Base-by-base conservation (phyloP, 1,140 invertebrate species). In the Pogonomyrmex californicus region DNA sequence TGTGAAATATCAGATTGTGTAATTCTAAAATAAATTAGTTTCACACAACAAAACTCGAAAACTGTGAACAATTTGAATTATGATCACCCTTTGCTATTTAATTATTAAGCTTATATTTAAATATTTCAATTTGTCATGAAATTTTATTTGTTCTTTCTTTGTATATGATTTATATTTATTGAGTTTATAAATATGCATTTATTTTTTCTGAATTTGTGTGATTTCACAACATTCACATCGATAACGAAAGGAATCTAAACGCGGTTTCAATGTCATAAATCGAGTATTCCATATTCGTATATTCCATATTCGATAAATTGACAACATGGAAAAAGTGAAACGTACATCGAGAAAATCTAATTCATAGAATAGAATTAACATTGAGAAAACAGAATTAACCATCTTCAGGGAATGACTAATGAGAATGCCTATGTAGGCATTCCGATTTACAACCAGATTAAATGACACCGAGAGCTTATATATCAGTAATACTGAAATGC, bases 401-500 rank as follows among this genome's bases (percentile, higher is more conserved):
- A 14, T 51, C 30, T 65, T 65, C 17, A 10, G 10, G n/a, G 49
- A 65, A 33, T 78, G 17, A 68, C 47, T 49, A 63, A 65, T 56
- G 41, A 23, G 5, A 65, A 47, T 78, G 51, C 14, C 36, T 30
- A 10, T 47, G 23, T 65, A 12, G 10, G 65, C 23, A 23, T 65
- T 65, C 30, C 58, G 76, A 41, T 65, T 78, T 65, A 47, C 17
- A 77, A 47, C 4, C 58, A 30, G 41, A 77, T 77, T 77, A 73
- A 73, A 73, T 56, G 70, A 54, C 70, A 73, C 49, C 23, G 33
- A 49, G 6, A 54, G 33, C 17, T 58, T 41, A 6, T 33, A 77
- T 23, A 36, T 77, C 58, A 63, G 30, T 77, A 44, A 47, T 77
- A 44, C 9, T 63, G 58, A 47, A 77, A 63, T 63, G 30, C 75